phyloP scores from a whole-genome alignment of 1,140 invertebrate species.

The Drosophila malerkotliana region DNA sequence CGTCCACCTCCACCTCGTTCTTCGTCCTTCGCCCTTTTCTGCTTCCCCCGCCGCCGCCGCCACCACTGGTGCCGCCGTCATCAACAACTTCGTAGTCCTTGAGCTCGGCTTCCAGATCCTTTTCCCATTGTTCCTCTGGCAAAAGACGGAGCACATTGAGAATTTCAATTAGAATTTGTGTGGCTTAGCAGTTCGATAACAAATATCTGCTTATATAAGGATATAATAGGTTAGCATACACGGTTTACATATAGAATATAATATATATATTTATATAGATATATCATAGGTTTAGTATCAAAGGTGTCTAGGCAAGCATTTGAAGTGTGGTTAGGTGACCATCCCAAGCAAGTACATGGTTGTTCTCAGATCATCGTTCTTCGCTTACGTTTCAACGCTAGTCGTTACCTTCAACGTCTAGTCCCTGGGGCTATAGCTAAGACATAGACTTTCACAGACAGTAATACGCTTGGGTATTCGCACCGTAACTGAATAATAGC shows the following conservation, averaged over 20 bases:
- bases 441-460: slow-evolving; percentile 78
- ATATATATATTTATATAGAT: slow-evolving; percentile 26
- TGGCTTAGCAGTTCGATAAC: slow-evolving; percentile 52
- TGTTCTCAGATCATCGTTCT: slow-evolving; percentile 26
- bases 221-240: slow-evolving; percentile 55
- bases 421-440: slow-evolving; percentile 68
- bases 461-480: slow-evolving; percentile 80
- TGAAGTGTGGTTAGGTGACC: slow-evolving; percentile 44
- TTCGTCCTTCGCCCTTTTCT: slow-evolving; percentile 30
- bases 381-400: slow-evolving; percentile 26
- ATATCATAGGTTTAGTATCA: slow-evolving; percentile 39
- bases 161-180: slow-evolving; percentile 59
- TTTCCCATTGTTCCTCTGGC: slow-evolving; percentile 95
- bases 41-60: slow-evolving; percentile 32
- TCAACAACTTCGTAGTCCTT: slow-evolving; percentile 96
- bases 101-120: slow-evolving; percentile 95
- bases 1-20: slow-evolving; percentile 45
- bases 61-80: slow-evolving; percentile 69
- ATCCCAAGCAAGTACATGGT: slow-evolving; percentile 71
- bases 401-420: slow-evolving; percentile 44
- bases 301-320: slow-evolving; percentile 64
- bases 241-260: slow-evolving; percentile 42
- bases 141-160: slow-evolving; percentile 38
- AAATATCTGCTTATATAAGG: slow-evolving; percentile 27
- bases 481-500: slow-evolving; percentile 78